Evolutionary conservation across 2,113 vertebrate species (phyloP).

Genomic region (Prionailurus bengalensis): DNA sequence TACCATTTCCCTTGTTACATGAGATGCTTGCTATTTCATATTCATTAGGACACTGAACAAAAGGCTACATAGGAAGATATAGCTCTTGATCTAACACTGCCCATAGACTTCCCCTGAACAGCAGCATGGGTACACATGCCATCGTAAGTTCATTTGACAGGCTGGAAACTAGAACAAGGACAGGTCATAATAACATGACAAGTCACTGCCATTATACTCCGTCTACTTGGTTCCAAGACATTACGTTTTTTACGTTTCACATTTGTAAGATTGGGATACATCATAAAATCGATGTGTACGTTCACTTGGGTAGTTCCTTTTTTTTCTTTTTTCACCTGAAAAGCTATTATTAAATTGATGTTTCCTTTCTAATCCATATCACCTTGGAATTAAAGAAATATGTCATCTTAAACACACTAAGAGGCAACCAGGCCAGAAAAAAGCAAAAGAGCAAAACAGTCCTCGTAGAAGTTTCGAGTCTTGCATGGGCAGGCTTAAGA

Average conservation of each 20-base stretch:
- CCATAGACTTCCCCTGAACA: neutral
- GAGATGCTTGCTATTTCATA: neutral
- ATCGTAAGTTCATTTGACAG: neutral
- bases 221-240: neutral
- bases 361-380: slow-evolving; percentile 17
- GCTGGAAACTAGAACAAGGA: slow-evolving; percentile 18
- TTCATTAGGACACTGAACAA: neutral
- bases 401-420: neutral
- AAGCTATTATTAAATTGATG: neutral
- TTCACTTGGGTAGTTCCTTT: slow-evolving; percentile 6
- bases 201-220: neutral
- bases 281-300: neutral
- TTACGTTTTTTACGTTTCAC: slow-evolving; percentile 30
- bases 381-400: slow-evolving; percentile 15
- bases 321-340: neutral
- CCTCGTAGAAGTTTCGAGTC: neutral
- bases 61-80: neutral
- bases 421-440: neutral
- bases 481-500: neutral
- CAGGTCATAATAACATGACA: neutral
- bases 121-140: neutral
- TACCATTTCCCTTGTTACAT: neutral
- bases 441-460: neutral
- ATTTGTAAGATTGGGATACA: neutral
- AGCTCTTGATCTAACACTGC: neutral